Conservation (phyloP, 2,888 invertebrate genomes). For the Beris morrisii region DNA sequence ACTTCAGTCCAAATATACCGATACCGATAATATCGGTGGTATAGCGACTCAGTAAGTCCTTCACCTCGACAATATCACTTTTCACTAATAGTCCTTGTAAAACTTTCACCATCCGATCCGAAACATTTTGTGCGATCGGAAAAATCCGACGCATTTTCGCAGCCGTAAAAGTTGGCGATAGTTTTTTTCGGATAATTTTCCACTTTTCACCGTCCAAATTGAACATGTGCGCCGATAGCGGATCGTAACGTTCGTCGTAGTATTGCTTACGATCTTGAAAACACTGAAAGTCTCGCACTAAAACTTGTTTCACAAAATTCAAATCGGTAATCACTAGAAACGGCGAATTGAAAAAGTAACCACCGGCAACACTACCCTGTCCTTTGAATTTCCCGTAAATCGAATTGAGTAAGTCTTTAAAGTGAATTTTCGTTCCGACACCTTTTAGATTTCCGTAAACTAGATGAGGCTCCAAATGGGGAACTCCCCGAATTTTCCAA, state of each 20-base stretch:
- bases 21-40: conserved; percentile 58
- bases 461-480: conserved; percentile 15
- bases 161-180: conserved; percentile 58
- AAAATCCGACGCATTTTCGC: conserved; percentile 59
- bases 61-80: conserved; percentile 47
- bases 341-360: conserved; percentile 35
- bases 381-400: conserved; percentile 37
- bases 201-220: conserved; percentile 55
- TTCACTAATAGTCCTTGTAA: conserved; percentile 41
- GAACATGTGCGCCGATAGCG: conserved; percentile 50
- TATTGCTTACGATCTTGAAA: conserved; percentile 45
- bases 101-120: conserved; percentile 45
- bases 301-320: conserved; percentile 48
- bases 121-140: conserved; percentile 41
- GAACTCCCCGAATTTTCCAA: conserved; percentile 38
- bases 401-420: conserved; percentile 44
- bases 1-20: conserved; percentile 58
- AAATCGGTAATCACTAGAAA: conserved; percentile 44
- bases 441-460: conserved; percentile 38
- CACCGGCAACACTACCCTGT: conserved; percentile 32
- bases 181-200: conserved; percentile 55
- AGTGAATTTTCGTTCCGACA: conserved; percentile 42
- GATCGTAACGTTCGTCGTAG: conserved; percentile 44
- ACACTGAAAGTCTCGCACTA: conserved; percentile 46
- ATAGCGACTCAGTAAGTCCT: conserved; percentile 49